These are phyloP conservation scores for Eriosoma lanigerum DNA, from an alignment of 1,140 invertebrate genomes.

Conservation along the genomic window DNA sequence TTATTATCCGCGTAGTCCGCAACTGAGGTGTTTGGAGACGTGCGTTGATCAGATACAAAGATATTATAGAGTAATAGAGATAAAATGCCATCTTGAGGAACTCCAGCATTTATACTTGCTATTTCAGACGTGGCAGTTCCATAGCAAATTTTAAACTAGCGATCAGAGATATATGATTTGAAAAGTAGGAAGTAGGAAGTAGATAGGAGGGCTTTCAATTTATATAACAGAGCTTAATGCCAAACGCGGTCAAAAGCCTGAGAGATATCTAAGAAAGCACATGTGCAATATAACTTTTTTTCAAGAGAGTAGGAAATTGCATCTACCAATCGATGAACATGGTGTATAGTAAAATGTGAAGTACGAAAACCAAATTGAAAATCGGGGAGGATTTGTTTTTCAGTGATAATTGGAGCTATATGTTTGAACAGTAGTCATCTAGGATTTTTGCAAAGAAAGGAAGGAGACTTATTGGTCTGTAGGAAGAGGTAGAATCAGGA, in stretches of 20 bases:
- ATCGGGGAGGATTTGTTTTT: too few relatives aligned
- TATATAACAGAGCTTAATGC: too few relatives aligned
- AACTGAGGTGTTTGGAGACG: too few relatives aligned
- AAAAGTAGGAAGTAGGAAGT: too few relatives aligned
- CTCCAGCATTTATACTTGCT: neutral
- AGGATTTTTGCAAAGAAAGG: neutral
- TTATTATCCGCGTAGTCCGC: neutral
- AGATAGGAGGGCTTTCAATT: too few relatives aligned
- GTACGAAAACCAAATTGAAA: neutral
- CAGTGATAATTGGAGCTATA: neutral
- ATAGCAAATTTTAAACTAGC: too few relatives aligned
- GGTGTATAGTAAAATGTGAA: neutral
- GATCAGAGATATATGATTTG: too few relatives aligned
- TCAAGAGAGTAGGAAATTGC: neutral
- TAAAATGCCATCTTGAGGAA: neutral
- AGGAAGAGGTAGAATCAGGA: neutral
- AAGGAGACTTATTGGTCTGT: neutral
- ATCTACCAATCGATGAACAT: neutral
- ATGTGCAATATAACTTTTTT: neutral
- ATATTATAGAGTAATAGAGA: neutral
- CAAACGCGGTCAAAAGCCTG: too few relatives aligned
- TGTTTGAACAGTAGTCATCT: neutral
- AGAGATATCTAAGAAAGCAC: too few relatives aligned
- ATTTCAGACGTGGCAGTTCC: too few relatives aligned
- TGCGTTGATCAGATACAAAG: neutral